Evolutionary conservation across 1,140 invertebrate species (phyloP).

Genomic region (Plodia interpunctella): DNA sequence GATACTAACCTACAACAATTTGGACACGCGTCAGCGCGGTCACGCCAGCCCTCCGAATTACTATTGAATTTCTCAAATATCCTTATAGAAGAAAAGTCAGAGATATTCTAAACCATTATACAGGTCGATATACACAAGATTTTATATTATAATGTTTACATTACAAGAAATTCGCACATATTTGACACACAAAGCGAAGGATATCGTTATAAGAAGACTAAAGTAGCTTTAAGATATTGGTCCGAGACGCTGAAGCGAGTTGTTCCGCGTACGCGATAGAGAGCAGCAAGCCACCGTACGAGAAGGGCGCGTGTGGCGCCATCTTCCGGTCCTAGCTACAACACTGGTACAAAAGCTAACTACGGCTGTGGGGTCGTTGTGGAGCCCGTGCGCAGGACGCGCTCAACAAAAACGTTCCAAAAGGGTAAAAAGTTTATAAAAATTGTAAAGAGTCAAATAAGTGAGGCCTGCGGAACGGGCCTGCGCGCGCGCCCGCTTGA

Average conservation of each 20-base stretch:
- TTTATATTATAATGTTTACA: constrained; percentile 57
- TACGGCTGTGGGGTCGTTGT: too few relatives aligned
- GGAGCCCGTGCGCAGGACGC: constrained; percentile 43
- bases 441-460: constrained; percentile 43
- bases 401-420: constrained; percentile 56
- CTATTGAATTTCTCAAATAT: constrained; percentile 58
- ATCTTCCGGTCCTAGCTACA: constrained; percentile 24
- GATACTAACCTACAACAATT: constrained; percentile 68
- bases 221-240: constrained; percentile 68
- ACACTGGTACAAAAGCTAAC: constrained; percentile 47
- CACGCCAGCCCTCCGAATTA: constrained; percentile 46
- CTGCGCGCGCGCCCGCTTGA: constrained; percentile 53
- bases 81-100: constrained; percentile 65
- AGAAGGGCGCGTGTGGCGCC: constrained; percentile 35
- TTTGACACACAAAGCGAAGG: constrained; percentile 76
- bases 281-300: constrained; percentile 71
- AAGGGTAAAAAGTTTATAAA: constrained; percentile 67
- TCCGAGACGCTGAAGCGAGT: constrained; percentile 73
- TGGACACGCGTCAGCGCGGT: constrained; percentile 59
- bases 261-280: constrained; percentile 54
- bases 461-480: constrained; percentile 33
- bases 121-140: constrained; percentile 72
- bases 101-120: constrained; percentile 74
- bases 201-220: constrained; percentile 61
- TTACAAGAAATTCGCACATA: constrained; percentile 73